These are phyloP conservation scores for Acanthurus lineatus DNA, from an alignment of 2,797 vertebrate genomes.

Conservation along the genomic window DNA sequence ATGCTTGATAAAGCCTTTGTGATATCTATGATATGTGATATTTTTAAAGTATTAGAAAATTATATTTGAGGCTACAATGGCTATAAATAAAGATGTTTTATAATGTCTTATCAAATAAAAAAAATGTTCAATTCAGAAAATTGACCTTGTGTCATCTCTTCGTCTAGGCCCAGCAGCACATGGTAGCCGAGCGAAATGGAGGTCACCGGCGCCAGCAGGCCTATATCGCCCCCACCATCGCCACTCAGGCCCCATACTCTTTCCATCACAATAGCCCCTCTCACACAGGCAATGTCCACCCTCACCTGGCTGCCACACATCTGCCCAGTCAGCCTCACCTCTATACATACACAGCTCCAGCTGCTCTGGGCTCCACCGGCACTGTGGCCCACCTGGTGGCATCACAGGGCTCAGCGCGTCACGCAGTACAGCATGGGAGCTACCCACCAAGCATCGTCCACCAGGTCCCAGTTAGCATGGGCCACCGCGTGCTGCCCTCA, in stretches of 20 bases:
- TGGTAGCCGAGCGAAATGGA: constrained; percentile 90
- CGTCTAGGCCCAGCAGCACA: constrained; percentile 94
- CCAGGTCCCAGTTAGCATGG: constrained; percentile 98
- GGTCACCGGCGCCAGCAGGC: constrained; percentile 96
- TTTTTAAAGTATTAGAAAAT: too few relatives aligned
- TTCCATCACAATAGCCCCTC: constrained; percentile 97
- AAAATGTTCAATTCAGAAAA: too few relatives aligned
- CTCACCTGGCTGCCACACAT: constrained; percentile 93
- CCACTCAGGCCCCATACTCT: constrained; percentile 95
- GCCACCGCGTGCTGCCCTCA: constrained; percentile 94
- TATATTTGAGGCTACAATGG: too few relatives aligned
- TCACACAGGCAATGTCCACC: constrained; percentile 91
- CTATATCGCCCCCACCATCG: constrained; percentile 97
- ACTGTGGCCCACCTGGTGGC: constrained; percentile 97
- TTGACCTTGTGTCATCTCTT: background rate
- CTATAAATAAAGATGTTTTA: too few relatives aligned
- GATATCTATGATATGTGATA: too few relatives aligned
- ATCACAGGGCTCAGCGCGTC: constrained; percentile 93
- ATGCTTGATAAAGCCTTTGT: too few relatives aligned
- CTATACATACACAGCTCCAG: constrained; percentile 94
- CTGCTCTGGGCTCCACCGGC: constrained; percentile 93
- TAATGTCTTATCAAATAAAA: too few relatives aligned
- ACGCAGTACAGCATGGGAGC: constrained; percentile 93
- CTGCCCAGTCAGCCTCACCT: constrained; percentile 96
- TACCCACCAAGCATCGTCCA: constrained; percentile 96